These are phyloP conservation scores for Enteromius treurensis DNA, from an alignment of 2,797 vertebrate genomes.

Conservation along the genomic window DNA sequence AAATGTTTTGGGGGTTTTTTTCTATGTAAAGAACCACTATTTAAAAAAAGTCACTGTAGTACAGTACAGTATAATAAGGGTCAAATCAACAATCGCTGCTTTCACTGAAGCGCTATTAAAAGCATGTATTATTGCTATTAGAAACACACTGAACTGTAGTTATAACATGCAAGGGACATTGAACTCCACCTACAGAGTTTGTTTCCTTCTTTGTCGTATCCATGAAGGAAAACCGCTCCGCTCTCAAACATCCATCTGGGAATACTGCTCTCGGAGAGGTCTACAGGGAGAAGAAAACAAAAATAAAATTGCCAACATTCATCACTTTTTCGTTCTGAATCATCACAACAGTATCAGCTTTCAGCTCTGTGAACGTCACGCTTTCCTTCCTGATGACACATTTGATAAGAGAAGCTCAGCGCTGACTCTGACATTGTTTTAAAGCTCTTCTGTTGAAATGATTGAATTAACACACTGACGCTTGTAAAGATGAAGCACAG, in stretches of 20 bases:
- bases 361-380: neutral
- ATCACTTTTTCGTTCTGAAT: neutral
- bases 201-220: conserved; percentile 97
- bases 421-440: neutral
- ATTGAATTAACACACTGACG: neutral
- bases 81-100: neutral
- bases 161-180: neutral
- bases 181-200: conserved; percentile 88
- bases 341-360: neutral
- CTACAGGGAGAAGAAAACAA: conserved; percentile 67
- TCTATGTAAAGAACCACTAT: neutral
- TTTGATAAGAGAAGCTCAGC: neutral
- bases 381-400: neutral
- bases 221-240: conserved; percentile 91
- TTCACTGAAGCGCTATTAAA: neutral
- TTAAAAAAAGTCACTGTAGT: neutral
- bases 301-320: neutral
- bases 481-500: neutral
- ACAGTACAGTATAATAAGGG: neutral
- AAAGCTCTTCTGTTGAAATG: neutral
- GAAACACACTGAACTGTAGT: neutral
- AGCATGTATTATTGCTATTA: too few relatives aligned
- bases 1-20: neutral
- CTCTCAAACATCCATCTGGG: conserved; percentile 91
- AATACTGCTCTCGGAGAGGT: conserved; percentile 88